A percentile compares a stretch with the other conserved stretches of the same genome.
phyloP scores from a whole-genome alignment of 2,888 invertebrate species.

The Drosophila antonietae region DNA sequence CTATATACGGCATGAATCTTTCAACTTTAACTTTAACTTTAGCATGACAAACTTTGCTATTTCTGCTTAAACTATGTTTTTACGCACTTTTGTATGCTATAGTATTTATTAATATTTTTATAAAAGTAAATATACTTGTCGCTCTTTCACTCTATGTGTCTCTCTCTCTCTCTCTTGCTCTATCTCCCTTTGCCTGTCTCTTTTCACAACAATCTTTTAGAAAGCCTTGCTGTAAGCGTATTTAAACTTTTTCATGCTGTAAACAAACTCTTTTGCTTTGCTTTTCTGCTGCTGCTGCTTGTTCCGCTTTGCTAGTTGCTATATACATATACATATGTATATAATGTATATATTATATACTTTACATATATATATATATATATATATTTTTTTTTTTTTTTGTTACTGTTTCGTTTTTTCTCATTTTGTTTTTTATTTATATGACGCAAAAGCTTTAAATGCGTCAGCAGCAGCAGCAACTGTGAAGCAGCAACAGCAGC shows the following conservation, averaged over 20 bases:
- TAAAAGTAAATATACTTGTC: background rate
- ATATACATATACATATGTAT: background rate
- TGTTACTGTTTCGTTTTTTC: constrained; percentile 51
- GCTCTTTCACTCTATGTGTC: background rate
- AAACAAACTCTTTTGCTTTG: background rate
- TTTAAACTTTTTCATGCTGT: background rate
- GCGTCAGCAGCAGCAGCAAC: constrained; percentile 62
- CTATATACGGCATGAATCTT: background rate
- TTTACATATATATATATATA: background rate
- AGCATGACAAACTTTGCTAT: background rate
- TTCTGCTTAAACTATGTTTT: too few relatives aligned
- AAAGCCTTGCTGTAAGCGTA: constrained; percentile 4
- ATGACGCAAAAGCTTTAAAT: constrained; percentile 78
- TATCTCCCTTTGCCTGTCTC: background rate
- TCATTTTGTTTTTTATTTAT: constrained; percentile 64
- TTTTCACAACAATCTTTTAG: background rate
- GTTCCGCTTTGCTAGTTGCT: constrained; percentile 71
- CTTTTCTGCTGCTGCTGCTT: constrained; percentile 40
- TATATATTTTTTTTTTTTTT: background rate
- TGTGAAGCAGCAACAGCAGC: constrained; percentile 23
- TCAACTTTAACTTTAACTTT: background rate
- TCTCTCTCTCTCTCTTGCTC: too few relatives aligned
- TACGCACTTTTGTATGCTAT: background rate
- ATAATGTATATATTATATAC: background rate
- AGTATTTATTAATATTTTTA: background rate